These are phyloP conservation scores for Aphis gossypii DNA, from an alignment of 1,140 invertebrate species.

Conservation along the genomic window DNA sequence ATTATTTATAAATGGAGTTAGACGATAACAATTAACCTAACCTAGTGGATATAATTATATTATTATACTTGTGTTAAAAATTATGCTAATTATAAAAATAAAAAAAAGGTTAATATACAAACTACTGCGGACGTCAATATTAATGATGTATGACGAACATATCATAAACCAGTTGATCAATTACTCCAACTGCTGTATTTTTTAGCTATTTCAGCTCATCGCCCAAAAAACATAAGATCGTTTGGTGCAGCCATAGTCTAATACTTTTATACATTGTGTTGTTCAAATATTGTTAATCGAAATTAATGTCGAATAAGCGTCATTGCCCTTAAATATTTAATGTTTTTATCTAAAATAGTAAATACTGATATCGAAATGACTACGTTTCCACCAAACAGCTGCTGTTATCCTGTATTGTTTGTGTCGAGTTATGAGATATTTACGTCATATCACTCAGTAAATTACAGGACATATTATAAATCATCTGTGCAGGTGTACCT, in stretches of 20 bases:
- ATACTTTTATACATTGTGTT: not conserved
- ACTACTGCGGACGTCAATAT: too few relatives aligned
- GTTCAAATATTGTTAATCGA: not conserved
- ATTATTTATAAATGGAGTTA: not conserved
- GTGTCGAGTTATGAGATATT: slow-evolving; percentile 25
- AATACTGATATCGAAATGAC: not conserved
- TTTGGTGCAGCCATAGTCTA: not conserved
- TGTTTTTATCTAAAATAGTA: slow-evolving; percentile 6
- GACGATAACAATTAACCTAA: not conserved
- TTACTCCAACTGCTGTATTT: not conserved
- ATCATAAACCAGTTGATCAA: not conserved
- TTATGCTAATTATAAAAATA: too few relatives aligned
- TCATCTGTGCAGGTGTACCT: slow-evolving; percentile 12
- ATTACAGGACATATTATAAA: slow-evolving; percentile 32
- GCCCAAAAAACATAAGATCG: not conserved
- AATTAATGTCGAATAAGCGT: not conserved
- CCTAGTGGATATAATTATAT: too few relatives aligned
- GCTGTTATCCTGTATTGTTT: not conserved
- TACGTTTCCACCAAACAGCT: not conserved
- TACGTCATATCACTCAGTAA: slow-evolving; percentile 14
- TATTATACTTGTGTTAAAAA: too few relatives aligned
- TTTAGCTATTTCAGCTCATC: too few relatives aligned
- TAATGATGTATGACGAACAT: not conserved
- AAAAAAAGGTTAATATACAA: too few relatives aligned
- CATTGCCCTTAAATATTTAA: not conserved